A percentile compares a stretch with the other conserved stretches of the same genome.
Evolutionary conservation across 2,888 invertebrate species (phyloP).

Genomic region (Macropis europaea): DNA sequence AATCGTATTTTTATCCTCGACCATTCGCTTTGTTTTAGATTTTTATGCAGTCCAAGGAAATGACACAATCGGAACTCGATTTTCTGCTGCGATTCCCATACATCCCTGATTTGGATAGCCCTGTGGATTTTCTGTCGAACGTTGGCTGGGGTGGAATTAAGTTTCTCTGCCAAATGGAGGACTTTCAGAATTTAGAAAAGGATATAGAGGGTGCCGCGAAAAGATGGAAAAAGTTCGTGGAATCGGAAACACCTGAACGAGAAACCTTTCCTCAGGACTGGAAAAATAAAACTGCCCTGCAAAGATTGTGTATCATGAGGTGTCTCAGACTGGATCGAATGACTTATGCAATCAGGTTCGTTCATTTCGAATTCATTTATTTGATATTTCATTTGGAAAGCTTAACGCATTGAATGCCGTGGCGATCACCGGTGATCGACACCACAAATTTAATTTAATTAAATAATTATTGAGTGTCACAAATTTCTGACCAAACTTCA

Average conservation of each 20-base stretch:
- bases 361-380: not conserved
- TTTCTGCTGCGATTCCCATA: slow-evolving; percentile 93
- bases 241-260: slow-evolving; percentile 95
- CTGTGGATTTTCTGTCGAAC: slow-evolving; percentile 91
- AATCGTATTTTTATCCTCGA: too few species aligned
- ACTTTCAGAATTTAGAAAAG: slow-evolving; percentile 91
- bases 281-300: slow-evolving; percentile 93
- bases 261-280: slow-evolving; percentile 98
- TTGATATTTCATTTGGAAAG: too few species aligned
- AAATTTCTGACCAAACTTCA: too few species aligned
- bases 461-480: too few species aligned
- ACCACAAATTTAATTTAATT: too few species aligned
- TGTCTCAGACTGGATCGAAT: slow-evolving; percentile 95
- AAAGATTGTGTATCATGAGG: slow-evolving; percentile 95
- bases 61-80: slow-evolving; percentile 89
- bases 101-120: slow-evolving; percentile 87
- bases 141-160: slow-evolving; percentile 91
- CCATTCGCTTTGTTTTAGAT: slow-evolving; percentile 80
- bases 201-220: slow-evolving; percentile 95
- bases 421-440: too few species aligned
- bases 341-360: slow-evolving; percentile 90
- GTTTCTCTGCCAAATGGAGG: slow-evolving; percentile 87
- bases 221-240: slow-evolving; percentile 95
- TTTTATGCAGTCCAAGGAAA: slow-evolving; percentile 84
- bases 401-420: too few species aligned